These are phyloP conservation scores for Lysiphlebus fabarum DNA, from an alignment of 1,140 invertebrate genomes.

Conservation along the genomic window DNA sequence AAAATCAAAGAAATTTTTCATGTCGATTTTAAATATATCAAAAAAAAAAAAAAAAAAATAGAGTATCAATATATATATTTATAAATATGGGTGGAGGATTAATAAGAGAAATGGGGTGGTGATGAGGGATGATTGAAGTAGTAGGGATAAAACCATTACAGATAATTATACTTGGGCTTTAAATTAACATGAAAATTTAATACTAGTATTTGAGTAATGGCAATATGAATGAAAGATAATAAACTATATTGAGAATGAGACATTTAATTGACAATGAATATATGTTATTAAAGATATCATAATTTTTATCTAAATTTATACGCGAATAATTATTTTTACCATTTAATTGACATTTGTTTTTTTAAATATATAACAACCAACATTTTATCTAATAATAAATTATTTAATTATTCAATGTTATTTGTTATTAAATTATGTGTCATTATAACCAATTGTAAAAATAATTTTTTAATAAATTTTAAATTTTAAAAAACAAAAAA, in stretches of 20 bases:
- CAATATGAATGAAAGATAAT: conserved; percentile 7
- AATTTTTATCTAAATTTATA: conserved; percentile 10
- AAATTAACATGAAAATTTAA: conserved; percentile 17
- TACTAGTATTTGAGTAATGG: conserved; percentile 15
- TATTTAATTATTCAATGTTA: not conserved
- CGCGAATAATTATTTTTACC: conserved; percentile 2
- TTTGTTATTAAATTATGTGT: not conserved
- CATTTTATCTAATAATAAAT: too few species aligned
- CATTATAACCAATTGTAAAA: not conserved
- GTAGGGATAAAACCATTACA: conserved; percentile 1
- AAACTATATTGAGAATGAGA: conserved; percentile 6
- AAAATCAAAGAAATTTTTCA: too few species aligned
- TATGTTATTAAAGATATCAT: conserved; percentile 9
- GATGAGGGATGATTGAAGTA: not conserved
- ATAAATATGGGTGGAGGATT: too few species aligned
- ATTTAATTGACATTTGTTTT: too few species aligned
- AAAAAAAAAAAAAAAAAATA: too few species aligned
- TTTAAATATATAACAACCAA: too few species aligned
- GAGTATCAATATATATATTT: too few species aligned
- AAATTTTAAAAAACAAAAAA: not conserved
- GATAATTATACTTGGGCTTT: conserved; percentile 15
- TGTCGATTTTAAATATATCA: too few species aligned
- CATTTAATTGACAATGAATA: conserved; percentile 1
- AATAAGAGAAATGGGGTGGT: not conserved
- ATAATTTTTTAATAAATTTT: too few species aligned